Conservation (phyloP, 2,797 vertebrate genomes). For the Poeciliopsis presidionis region DNA sequence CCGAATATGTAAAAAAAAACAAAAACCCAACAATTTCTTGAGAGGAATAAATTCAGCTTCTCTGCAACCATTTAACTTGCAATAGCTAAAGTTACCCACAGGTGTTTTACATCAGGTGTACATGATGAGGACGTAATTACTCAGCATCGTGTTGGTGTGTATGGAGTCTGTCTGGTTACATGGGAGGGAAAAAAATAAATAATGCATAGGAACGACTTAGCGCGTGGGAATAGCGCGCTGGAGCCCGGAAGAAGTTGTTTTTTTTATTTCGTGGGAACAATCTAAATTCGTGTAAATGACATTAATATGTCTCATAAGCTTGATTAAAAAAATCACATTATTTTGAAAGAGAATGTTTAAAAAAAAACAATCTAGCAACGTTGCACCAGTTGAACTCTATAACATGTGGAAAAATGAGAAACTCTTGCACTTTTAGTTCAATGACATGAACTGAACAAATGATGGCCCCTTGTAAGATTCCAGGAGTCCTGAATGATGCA, state of each 20-base stretch:
- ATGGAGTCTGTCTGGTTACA: no score
- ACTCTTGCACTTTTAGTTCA: constrained; percentile 24
- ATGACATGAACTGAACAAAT: constrained; percentile 23
- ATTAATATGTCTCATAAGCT: background rate
- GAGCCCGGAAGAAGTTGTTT: no score
- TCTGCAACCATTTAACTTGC: background rate
- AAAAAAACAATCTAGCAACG: background rate
- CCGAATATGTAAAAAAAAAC: background rate
- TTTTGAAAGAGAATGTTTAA: background rate
- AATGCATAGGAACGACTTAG: no score
- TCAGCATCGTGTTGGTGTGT: background rate
- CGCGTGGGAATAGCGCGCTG: no score
- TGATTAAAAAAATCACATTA: background rate
- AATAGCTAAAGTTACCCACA: background rate
- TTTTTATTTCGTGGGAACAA: no score
- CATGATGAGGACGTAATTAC: background rate
- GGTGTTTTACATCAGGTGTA: background rate
- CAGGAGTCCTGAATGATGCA: constrained; percentile 22
- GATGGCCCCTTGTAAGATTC: constrained; percentile 17
- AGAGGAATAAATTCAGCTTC: background rate
- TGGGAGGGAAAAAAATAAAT: no score
- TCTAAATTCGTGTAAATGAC: no score
- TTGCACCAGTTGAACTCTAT: background rate
- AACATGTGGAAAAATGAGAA: background rate
- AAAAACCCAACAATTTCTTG: background rate